Conservation (phyloP, 2,797 vertebrate genomes). For the Spheniscus humboldti region DNA sequence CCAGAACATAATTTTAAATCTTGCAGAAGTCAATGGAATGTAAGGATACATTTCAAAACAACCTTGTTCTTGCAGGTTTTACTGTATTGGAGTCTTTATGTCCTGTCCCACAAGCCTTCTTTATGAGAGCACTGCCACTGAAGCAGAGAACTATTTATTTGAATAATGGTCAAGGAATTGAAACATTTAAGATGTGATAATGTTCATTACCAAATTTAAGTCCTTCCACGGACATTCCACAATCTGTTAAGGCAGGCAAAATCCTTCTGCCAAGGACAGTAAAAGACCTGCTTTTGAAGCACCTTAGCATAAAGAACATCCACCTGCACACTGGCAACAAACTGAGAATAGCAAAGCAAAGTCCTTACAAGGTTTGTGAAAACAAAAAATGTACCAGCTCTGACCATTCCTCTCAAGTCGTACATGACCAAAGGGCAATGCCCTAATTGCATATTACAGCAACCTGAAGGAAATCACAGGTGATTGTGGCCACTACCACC, state of each 20-base stretch:
- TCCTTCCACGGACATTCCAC: not conserved
- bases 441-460: not conserved
- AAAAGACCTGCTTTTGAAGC: not conserved
- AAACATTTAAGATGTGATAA: not conserved
- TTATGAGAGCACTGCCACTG: not conserved
- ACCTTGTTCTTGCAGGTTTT: not conserved
- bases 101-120: not conserved
- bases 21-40: not conserved
- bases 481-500: not conserved
- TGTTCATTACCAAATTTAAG: not conserved
- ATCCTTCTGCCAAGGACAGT: not conserved
- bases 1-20: not conserved
- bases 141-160: not conserved
- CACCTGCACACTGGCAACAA: not conserved
- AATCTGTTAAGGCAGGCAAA: not conserved
- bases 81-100: not conserved
- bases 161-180: not conserved
- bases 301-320: not conserved
- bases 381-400: not conserved
- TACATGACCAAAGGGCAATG: not conserved
- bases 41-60: not conserved
- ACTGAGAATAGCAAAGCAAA: not conserved
- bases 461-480: not conserved
- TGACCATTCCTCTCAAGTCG: not conserved
- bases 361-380: not conserved